Evolutionary conservation across 1,140 invertebrate genomes (phyloP).

Genomic region (Tetragonula clypearis): DNA sequence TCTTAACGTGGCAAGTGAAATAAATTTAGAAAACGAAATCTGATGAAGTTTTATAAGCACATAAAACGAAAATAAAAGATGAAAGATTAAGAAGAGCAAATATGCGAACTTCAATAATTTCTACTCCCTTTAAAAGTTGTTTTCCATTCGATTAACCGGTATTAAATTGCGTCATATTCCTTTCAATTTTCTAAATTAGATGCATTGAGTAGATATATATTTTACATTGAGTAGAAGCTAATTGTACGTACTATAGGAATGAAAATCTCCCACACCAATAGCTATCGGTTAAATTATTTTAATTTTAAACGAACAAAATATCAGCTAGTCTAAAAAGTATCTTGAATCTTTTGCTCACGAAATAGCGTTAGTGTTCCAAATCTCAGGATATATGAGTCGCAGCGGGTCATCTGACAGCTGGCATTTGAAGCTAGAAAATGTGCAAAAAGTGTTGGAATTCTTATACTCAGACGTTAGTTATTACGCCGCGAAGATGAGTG

Average conservation of each 20-base stretch:
- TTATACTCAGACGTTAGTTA: too few relatives aligned
- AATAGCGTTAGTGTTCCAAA: too few relatives aligned
- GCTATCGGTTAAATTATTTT: slow-evolving; percentile 59
- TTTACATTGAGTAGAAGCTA: slow-evolving; percentile 61
- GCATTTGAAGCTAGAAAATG: too few relatives aligned
- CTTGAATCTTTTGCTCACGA: too few relatives aligned
- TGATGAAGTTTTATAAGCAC: neutral
- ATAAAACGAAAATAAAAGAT: neutral
- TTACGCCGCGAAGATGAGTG: too few relatives aligned
- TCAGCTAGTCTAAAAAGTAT: too few relatives aligned
- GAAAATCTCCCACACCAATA: slow-evolving; percentile 34
- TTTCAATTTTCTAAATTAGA: neutral
- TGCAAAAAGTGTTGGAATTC: too few relatives aligned
- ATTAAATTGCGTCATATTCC: neutral
- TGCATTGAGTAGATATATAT: slow-evolving; percentile 55
- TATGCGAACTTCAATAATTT: neutral
- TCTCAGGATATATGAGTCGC: too few relatives aligned
- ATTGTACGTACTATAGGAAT: slow-evolving; percentile 48
- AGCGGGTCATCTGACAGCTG: too few relatives aligned
- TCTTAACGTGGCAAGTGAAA: slow-evolving; percentile 6
- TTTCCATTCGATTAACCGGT: neutral
- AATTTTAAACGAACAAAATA: slow-evolving; percentile 54
- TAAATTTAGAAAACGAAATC: slow-evolving; percentile 6
- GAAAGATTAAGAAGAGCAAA: neutral
- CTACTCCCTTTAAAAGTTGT: neutral